A percentile compares a stretch with the other conserved stretches of the same genome.
Evolutionary conservation across 2,888 invertebrate genomes (phyloP).

Genomic region (Drosophila dives): DNA sequence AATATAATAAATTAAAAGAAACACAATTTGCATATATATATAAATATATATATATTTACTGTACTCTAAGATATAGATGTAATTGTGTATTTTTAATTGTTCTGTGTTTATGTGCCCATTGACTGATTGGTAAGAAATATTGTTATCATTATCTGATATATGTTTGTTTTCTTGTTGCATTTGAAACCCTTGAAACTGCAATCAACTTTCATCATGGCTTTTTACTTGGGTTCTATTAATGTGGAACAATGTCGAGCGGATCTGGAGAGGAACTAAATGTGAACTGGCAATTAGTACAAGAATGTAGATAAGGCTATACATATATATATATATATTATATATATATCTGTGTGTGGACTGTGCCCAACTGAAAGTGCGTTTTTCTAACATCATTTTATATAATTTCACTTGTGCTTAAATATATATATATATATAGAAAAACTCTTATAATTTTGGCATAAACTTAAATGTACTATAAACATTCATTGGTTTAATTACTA

Average conservation of each 20-base stretch:
- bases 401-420: slow-evolving; percentile 46
- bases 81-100: slow-evolving; percentile 18
- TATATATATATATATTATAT: slow-evolving; percentile 28
- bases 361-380: slow-evolving; percentile 49
- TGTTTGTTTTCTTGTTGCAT: slow-evolving; percentile 24
- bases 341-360: slow-evolving; percentile 53
- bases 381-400: slow-evolving; percentile 34
- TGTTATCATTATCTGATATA: slow-evolving; percentile 28
- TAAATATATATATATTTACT: neutral
- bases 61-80: slow-evolving; percentile 43
- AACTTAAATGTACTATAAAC: slow-evolving; percentile 67
- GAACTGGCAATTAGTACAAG: slow-evolving; percentile 40
- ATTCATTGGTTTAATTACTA: slow-evolving; percentile 46
- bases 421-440: slow-evolving; percentile 22
- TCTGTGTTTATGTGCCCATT: slow-evolving; percentile 30
- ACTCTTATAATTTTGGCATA: slow-evolving; percentile 64
- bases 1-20: slow-evolving; percentile 48
- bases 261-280: slow-evolving; percentile 63
- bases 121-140: slow-evolving; percentile 42
- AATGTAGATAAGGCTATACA: slow-evolving; percentile 33
- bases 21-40: slow-evolving; percentile 33
- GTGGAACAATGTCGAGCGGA: slow-evolving; percentile 42
- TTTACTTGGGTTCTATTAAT: slow-evolving; percentile 34
- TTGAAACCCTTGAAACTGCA: slow-evolving; percentile 77
- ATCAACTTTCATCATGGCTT: slow-evolving; percentile 41